phyloP scores from a whole-genome alignment of 2,797 vertebrate genomes.

The Gouania willdenowi region DNA sequence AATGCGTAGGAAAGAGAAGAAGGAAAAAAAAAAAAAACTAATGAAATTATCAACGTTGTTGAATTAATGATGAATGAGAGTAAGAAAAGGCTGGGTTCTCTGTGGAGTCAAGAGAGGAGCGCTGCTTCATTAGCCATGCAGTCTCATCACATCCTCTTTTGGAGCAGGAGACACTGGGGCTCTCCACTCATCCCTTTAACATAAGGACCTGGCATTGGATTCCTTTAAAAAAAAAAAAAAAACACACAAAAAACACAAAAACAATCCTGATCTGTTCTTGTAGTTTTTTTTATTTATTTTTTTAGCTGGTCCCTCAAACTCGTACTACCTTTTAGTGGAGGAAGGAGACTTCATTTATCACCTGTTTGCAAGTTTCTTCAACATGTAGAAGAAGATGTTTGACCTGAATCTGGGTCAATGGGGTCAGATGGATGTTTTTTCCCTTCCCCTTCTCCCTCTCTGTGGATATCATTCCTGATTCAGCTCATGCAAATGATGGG shows the following conservation, averaged over 20 bases:
- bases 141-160: conserved; percentile 86
- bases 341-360: conserved; percentile 50
- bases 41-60: conserved; percentile 99
- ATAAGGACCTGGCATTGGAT: conserved; percentile 82
- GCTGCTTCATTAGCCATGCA: conserved; percentile 91
- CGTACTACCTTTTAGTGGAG: conserved; percentile 21
- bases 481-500: conserved; percentile 70
- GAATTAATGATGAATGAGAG: conserved; percentile 99
- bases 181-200: conserved; percentile 65
- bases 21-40: conserved; percentile 72
- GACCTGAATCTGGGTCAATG: conserved; percentile 29
- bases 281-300: conserved; percentile 2
- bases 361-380: neutral
- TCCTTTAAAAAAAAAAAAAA: conserved; percentile 76
- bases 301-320: neutral
- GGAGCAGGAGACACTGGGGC: conserved; percentile 79
- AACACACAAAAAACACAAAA: no score
- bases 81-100: conserved; percentile 93
- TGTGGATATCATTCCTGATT: conserved; percentile 68
- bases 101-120: conserved; percentile 81
- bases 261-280: no score
- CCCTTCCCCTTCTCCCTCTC: no score
- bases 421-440: conserved; percentile 43
- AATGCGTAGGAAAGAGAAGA: conserved; percentile 60
- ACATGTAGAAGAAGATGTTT: conserved; percentile 38